phyloP scores from a whole-genome alignment of 2,888 invertebrate genomes.

The Sarcophaga rosellei region DNA sequence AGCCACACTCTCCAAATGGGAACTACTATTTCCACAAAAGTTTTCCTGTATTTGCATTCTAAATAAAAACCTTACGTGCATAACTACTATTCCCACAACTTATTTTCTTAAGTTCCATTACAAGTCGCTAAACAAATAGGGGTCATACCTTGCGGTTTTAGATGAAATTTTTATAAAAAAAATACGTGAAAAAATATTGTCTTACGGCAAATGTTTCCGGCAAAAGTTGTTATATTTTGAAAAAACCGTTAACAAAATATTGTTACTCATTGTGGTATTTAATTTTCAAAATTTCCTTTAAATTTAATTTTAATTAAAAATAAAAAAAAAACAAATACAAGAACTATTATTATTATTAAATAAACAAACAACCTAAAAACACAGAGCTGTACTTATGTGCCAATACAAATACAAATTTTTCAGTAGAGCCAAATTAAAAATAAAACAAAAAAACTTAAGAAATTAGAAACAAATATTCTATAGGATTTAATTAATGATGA shows the following conservation, averaged over 20 bases:
- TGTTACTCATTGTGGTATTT: not conserved
- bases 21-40: too few species aligned
- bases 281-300: constrained; percentile 18
- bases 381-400: constrained; percentile 67
- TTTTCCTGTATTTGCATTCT: too few species aligned
- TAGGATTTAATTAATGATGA: constrained; percentile 76
- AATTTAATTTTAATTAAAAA: not conserved
- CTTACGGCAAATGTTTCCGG: too few species aligned
- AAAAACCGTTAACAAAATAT: not conserved
- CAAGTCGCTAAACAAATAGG: too few species aligned
- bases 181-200: too few species aligned
- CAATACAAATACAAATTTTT: constrained; percentile 66
- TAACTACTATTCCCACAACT: too few species aligned
- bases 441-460: constrained; percentile 1
- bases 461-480: constrained; percentile 48
- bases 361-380: constrained; percentile 12
- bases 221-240: too few species aligned
- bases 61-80: too few species aligned
- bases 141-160: too few species aligned
- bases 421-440: constrained; percentile 49
- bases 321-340: constrained; percentile 28
- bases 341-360: not conserved
- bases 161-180: too few species aligned
- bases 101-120: too few species aligned
- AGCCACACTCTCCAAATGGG: too few species aligned